Base-by-base conservation (phyloP, 1,140 invertebrate species). In the Listronotus bonariensis region DNA sequence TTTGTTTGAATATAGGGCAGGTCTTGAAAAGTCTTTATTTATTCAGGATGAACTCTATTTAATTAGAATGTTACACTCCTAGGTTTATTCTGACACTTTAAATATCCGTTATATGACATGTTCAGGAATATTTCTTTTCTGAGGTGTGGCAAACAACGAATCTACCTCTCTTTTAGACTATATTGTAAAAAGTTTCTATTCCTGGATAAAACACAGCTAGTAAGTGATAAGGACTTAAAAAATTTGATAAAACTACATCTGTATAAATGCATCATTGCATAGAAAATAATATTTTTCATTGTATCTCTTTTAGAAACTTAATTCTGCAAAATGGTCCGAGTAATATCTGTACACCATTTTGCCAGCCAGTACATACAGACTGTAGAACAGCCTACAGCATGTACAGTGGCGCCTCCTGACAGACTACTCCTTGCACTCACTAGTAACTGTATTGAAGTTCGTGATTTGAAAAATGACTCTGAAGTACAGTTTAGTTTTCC, bases 261-360 rank as follows among this genome's bases (percentile, higher is more conserved):
- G 1, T 26, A 26, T 26, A 1, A 26, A 5, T 26, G 20, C 20
- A 1, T 26, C 5, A 26, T 26, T 26, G 20, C 5, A 3, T 26
- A 26, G 2, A 26, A 26, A 26, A 26, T 26, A 26, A 26, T 3
- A 26, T 26, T 26, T 26, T 26, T 26, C 5, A 26, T 20, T 10
- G 2, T 48, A 20, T 17, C n/a, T 26, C n/a, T 52, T 34, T 15
- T 46, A 15, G 20, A 26, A 26, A 26, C 20, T 26, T 26, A 3
- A 26, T 5, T 26, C 20, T 3, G 20, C 20, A 59, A 36, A 14
- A 89, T 89, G 88, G 87, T 89, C 15, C 82, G 87, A 8, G 86
- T 89, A 1, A 84, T 89, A 52, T 86, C 86, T 17, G 86, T 87
- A 53, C 87, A 89, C 70, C 87, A 89, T 77, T 89, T 90, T 74